These are phyloP conservation scores for Rhadinocentrus ornatus DNA, from an alignment of 2,797 vertebrate genomes.

Conservation along the genomic window DNA sequence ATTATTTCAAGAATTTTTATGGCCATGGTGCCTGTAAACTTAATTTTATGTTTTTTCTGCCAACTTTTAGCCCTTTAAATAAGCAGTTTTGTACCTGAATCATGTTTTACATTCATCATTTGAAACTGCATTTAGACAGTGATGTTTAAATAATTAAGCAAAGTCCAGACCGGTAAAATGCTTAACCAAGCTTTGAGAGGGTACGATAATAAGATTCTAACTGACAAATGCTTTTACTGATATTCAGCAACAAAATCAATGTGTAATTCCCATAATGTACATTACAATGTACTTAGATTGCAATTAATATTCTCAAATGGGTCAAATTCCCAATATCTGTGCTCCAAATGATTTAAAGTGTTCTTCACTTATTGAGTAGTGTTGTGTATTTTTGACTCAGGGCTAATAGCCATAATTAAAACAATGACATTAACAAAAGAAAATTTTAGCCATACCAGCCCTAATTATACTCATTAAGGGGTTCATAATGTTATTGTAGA, in stretches of 20 bases:
- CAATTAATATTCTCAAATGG: constrained; percentile 1
- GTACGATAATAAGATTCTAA: background rate
- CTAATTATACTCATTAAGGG: background rate
- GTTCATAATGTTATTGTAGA: background rate
- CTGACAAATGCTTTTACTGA: background rate
- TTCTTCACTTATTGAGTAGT: constrained; percentile 41
- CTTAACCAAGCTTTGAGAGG: constrained; percentile 16
- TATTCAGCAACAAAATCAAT: constrained; percentile 4
- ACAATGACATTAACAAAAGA: constrained; percentile 1
- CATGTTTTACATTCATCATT: constrained; percentile 41
- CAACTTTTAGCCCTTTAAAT: background rate
- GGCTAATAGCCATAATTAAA: background rate
- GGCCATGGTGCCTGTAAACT: constrained; percentile 19
- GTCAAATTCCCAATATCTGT: constrained; percentile 13
- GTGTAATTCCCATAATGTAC: background rate
- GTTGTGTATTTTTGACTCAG: constrained; percentile 34
- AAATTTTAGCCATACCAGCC: constrained; percentile 4
- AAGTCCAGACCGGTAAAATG: constrained; percentile 39
- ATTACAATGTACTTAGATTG: constrained; percentile 16
- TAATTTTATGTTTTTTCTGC: background rate
- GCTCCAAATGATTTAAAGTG: constrained; percentile 32
- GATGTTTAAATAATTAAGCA: constrained; percentile 56
- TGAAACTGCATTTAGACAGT: constrained; percentile 31
- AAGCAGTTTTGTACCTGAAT: constrained; percentile 29
- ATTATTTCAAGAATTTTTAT: constrained; percentile 12